phyloP scores from a whole-genome alignment of 2,113 vertebrate genomes.

The Oreochromis niloticus region DNA sequence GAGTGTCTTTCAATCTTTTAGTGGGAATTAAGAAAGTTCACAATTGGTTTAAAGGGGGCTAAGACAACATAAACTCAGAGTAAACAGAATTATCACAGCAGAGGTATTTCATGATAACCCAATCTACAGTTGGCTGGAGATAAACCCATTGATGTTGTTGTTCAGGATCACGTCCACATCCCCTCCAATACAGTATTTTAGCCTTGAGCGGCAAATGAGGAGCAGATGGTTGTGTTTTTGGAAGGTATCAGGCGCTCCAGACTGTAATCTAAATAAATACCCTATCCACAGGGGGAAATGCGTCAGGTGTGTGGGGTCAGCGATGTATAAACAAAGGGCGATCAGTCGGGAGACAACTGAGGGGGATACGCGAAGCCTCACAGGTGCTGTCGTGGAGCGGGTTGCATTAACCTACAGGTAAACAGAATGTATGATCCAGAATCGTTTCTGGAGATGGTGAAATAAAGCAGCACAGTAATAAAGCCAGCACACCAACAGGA shows the following conservation, averaged over 20 bases:
- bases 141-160: slow-evolving; percentile 49
- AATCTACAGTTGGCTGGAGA: slow-evolving; percentile 33
- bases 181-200: slow-evolving; percentile 38
- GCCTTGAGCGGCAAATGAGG: slow-evolving; percentile 55
- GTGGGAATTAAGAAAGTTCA: slow-evolving; percentile 49
- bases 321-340: slow-evolving; percentile 20
- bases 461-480: background rate
- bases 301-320: slow-evolving; percentile 63
- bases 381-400: slow-evolving; percentile 5
- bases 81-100: slow-evolving; percentile 45
- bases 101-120: slow-evolving; percentile 36
- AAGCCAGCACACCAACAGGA: slow-evolving; percentile 20
- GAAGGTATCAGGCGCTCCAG: slow-evolving; percentile 53
- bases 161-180: slow-evolving; percentile 41
- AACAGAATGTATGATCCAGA: background rate
- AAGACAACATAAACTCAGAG: slow-evolving; percentile 20
- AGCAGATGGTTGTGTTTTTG: slow-evolving; percentile 70
- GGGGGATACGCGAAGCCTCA: background rate
- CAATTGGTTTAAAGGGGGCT: slow-evolving; percentile 49
- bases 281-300: slow-evolving; percentile 43
- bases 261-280: slow-evolving; percentile 70
- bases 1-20: slow-evolving; percentile 51
- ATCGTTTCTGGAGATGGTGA: background rate
- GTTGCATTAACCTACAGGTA: background rate
- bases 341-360: background rate